Percentiles rank a stretch among this genome's conserved stretches.
Evolutionary conservation across 2,797 vertebrate genomes (phyloP).

Genomic region (Adelosebastes latens): DNA sequence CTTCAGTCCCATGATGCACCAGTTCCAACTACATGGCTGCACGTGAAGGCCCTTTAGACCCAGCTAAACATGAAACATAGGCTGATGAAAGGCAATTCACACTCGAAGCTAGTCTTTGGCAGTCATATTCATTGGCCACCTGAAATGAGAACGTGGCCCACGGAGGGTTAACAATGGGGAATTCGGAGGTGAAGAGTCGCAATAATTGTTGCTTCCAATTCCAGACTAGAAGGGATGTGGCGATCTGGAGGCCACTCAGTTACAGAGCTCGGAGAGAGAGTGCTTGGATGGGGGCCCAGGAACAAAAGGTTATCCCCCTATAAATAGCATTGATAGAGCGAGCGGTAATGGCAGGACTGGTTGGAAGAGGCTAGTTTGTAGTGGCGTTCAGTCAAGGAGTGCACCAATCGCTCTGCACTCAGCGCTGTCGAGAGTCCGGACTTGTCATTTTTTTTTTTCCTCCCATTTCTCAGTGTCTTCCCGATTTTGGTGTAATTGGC

Average conservation of each 20-base stretch:
- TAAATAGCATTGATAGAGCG: constrained; percentile 73
- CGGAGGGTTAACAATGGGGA: constrained; percentile 68
- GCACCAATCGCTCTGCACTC: neutral
- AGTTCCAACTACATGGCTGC: neutral
- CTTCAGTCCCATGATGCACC: neutral
- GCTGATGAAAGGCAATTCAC: constrained; percentile 44
- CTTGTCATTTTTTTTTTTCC: constrained; percentile 41
- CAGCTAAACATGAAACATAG: constrained; percentile 36
- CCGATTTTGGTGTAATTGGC: constrained; percentile 56
- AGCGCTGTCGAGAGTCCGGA: neutral
- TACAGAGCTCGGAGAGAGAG: constrained; percentile 51
- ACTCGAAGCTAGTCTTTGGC: constrained; percentile 43
- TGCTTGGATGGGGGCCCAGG: constrained; percentile 70
- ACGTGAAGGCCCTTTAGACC: constrained; percentile 29
- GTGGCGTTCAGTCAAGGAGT: constrained; percentile 49
- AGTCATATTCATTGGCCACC: constrained; percentile 47
- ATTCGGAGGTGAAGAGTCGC: constrained; percentile 68
- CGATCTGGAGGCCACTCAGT: constrained; percentile 64
- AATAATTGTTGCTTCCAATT: constrained; percentile 74
- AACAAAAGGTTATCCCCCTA: constrained; percentile 80
- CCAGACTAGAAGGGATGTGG: constrained; percentile 57
- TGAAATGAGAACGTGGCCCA: constrained; percentile 54
- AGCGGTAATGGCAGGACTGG: constrained; percentile 45
- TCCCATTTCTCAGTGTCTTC: constrained; percentile 10
- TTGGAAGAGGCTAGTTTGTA: constrained; percentile 43